Base-by-base conservation (phyloP, 1,140 invertebrate genomes). In the Antheraea mylitta region DNA sequence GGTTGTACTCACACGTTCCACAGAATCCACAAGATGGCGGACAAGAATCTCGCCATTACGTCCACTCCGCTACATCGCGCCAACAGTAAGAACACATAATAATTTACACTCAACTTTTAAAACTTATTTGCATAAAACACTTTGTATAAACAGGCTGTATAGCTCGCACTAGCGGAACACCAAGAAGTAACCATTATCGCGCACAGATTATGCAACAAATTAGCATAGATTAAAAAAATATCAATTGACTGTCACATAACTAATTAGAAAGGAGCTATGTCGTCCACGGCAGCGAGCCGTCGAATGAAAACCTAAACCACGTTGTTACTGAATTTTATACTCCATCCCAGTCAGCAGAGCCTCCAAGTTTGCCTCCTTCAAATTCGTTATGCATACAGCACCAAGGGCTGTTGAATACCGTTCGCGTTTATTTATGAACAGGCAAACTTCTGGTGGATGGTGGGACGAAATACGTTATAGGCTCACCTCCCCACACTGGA, bases 351-450 rank as follows among this genome's bases (percentile, higher is more conserved):
- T 80, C 81, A 89, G 82, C 88, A 90, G 87, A 92, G 88, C 87
- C 90, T 90, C 90, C 90, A 91, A 91, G 88, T 91, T 90, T 90
- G 90, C 89, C 89, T 92, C 91, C 87, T 92, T 92, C 92, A 92
- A 90, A 92, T 93, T 93, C 91, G 92, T 93, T 93, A 93, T 93
- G 92, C 92, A 93, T 93, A 93, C 92, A 93, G 92, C 92, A 92
- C 92, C 89, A 91, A 92, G 92, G 92, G 91, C 91, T 92, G 91
- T 92, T 93, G 92, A 92, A 93, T 93, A 93, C 89, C 85, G 92
- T 89, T 92, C 91, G 86, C 92, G 91, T 92, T 93, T 93, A 93
- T 93, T 93, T 93, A 93, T 93, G 93, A 92, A 92, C 90, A 90
- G 88, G 87, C 90, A 92, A 90, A 90, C 93, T 93, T 92, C 90